Base-by-base conservation (phyloP, 1,140 invertebrate genomes). In the Hycleus cichorii region DNA sequence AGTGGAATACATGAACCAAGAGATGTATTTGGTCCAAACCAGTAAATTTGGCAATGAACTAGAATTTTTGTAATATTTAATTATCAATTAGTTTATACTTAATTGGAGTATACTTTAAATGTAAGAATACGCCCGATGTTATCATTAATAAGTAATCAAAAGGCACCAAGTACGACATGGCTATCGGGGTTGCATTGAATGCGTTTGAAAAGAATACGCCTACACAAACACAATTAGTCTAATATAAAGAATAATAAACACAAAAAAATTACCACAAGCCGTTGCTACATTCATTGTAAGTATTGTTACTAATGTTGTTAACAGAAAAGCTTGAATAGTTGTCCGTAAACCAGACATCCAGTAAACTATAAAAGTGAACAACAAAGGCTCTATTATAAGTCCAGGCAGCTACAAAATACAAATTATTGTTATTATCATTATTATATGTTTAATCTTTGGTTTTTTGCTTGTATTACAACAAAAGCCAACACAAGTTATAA, bases 1-100 rank as follows among this genome's bases (percentile, higher is more conserved):
- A 67, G 90, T 94, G 2, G 89, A 88, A 73, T 95, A 95, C 74
- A 91, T 85, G 67, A 97, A 81, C 92, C 94, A 97, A 0, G 93
- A 96, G 8, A 96, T 67, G 71, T 93, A 92, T 67, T 89, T 87
- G 1, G 93, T 79, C 90, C 93, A 96, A 24, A 81, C 78, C 32
- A 95, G 77, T 59, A 89, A 88, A 57, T 76, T 71, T 0, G 93
- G 91, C 55, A 95, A 75, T 3, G 90, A 83, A 60, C 89, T 89
- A 70, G 27, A 79, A 80, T 49, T 47, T 2, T 18, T 40, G n/a
- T 40, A 51, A 51, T 40, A 40, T 11, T 24, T 40, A 9, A 85
- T 85, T 12, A 88, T 88, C 45, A 90, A 71, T 88, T 90, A 66
- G 24, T 77, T 76, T 64, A 48, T 56, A 55, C 52, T 58, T 38